These are phyloP conservation scores for Mythimna vitellina DNA, from an alignment of 2,888 invertebrate genomes.

Conservation along the genomic window DNA sequence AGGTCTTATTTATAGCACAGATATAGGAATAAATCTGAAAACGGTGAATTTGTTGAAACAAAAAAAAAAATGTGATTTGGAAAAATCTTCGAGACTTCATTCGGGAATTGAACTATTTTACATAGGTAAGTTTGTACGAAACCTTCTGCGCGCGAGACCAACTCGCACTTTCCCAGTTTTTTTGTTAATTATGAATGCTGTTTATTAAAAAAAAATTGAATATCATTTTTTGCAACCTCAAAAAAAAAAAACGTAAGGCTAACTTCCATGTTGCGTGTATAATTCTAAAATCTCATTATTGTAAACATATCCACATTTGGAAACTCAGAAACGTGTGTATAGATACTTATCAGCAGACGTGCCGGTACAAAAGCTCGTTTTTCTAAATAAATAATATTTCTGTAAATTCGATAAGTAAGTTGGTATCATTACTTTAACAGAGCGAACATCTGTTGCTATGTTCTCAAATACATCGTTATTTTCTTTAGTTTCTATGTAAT, in stretches of 20 bases:
- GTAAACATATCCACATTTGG: slow-evolving; percentile 10
- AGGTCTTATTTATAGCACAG: too few species aligned
- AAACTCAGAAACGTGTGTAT: background rate
- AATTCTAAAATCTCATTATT: slow-evolving; percentile 28
- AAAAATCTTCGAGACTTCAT: too few species aligned
- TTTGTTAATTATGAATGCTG: too few species aligned
- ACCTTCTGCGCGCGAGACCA: too few species aligned
- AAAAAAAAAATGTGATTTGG: too few species aligned
- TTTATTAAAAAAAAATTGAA: too few species aligned
- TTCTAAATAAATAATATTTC: slow-evolving; percentile 32
- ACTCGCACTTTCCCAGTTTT: too few species aligned
- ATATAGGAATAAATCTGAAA: too few species aligned
- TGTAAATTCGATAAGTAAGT: slow-evolving; percentile 5
- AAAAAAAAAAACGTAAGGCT: background rate
- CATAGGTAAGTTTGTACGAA: too few species aligned
- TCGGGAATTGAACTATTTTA: too few species aligned
- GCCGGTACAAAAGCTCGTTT: slow-evolving; percentile 13
- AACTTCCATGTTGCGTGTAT: background rate
- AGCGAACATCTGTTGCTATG: slow-evolving; percentile 7
- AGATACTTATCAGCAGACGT: slow-evolving; percentile 25
- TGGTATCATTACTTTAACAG: slow-evolving; percentile 19
- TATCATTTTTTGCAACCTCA: too few species aligned
- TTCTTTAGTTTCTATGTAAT: background rate
- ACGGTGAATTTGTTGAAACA: too few species aligned
- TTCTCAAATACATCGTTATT: slow-evolving; percentile 19